Base-by-base conservation (phyloP, 1,140 invertebrate genomes). In the Lethocerus indicus region DNA sequence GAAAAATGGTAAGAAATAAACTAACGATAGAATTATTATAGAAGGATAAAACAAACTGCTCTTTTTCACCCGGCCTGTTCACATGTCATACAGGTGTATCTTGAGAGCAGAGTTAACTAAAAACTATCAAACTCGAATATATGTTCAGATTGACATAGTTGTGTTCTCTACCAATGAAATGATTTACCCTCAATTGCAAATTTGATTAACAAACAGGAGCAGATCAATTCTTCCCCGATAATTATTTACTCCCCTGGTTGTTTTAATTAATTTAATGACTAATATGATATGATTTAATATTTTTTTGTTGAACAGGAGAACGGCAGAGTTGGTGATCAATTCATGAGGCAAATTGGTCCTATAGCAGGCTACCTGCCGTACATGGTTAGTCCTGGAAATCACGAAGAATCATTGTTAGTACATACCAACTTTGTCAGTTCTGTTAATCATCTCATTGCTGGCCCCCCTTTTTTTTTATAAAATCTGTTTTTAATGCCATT, bases 371-470 rank as follows among this genome's bases (percentile, higher is more conserved):
- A 81, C 64, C 68, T 92, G 47, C 89, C 90, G 1, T 95, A 94
- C 62, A 92, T 92, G 87, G 85, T 84, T 2, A 83, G 82, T 57
- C 79, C 84, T 43, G 90, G 89, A 37, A 94, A 94, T 65, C 90
- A 94, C 57, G 90, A 94, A 67, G 72, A 82, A 60, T 72, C 66
- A 54, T 86, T 87, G 75, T 89, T 63, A 78, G 42, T 39, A 20
- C 13, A 39, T 50, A 14, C 40, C 18, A 41, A 51, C 14, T 23
- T 20, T 16, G 18, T 28, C 16, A 52, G 35, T 23, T 49, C 14
- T 49, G 42, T 48, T 49, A n/a, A 16, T 41, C 12, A 41, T 43
- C 23, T 7, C 21, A 39, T 7, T 39, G 6, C 9, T 9, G 9
- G n/a, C 9, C 9, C n/a, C 29, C n/a, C 18, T 39, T 39, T 39